These are phyloP conservation scores for Masnerella sp. DNA, from an alignment of 2,888 invertebrate genomes.

Conservation along the genomic window DNA sequence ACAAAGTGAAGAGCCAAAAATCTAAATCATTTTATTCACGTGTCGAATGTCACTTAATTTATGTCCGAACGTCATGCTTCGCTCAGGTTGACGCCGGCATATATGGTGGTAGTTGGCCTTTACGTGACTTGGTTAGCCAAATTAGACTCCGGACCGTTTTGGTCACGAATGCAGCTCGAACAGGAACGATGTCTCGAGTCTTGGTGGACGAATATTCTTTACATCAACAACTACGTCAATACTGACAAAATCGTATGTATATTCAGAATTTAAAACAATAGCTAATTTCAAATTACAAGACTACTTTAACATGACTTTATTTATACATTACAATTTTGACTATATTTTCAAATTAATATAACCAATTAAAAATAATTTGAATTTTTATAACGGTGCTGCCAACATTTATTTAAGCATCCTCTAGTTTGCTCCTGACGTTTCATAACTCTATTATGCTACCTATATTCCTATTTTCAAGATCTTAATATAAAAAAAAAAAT, in stretches of 20 bases:
- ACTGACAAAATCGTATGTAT: slow-evolving; percentile 82
- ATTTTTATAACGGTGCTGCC: no score
- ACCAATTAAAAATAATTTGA: no score
- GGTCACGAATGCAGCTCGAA: slow-evolving; percentile 80
- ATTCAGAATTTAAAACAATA: no score
- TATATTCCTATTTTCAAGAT: no score
- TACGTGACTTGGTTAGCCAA: slow-evolving; percentile 86
- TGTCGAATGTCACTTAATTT: slow-evolving; percentile 48
- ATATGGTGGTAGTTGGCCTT: slow-evolving; percentile 84
- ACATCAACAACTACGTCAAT: slow-evolving; percentile 86
- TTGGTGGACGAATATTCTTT: slow-evolving; percentile 87
- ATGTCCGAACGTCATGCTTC: slow-evolving; percentile 47
- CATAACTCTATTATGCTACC: no score
- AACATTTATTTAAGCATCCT: no score
- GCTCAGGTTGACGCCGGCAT: slow-evolving; percentile 85
- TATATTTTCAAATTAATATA: no score
- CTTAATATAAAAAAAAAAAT: no score
- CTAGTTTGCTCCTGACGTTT: no score
- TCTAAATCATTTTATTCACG: slow-evolving; percentile 52
- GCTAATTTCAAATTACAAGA: background rate
- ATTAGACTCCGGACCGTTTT: slow-evolving; percentile 86
- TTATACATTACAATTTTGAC: background rate
- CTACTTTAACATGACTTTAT: background rate
- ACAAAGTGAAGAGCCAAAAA: slow-evolving; percentile 23
- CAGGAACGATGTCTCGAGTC: slow-evolving; percentile 82